Evolutionary conservation across 2,113 vertebrate genomes (phyloP).

Genomic region (Brachypodius melanocephalos): DNA sequence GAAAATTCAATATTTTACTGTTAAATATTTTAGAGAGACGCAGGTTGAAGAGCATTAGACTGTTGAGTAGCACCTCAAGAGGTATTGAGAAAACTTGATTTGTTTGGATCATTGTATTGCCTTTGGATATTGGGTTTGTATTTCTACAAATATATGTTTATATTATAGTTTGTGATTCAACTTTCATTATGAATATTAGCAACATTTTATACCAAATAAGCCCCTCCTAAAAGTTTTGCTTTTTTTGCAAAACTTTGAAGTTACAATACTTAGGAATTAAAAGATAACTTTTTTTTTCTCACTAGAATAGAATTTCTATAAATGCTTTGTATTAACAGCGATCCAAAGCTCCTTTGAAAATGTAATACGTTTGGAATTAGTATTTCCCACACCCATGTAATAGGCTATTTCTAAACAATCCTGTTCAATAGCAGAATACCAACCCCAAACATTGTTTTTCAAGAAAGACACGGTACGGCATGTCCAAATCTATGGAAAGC

Average conservation of each 20-base stretch:
- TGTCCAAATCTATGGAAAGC: neutral
- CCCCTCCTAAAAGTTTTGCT: neutral
- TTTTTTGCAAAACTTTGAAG: neutral
- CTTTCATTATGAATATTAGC: neutral
- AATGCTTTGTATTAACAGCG: slow-evolving; percentile 17
- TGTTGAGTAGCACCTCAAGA: neutral
- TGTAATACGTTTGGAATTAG: slow-evolving; percentile 1
- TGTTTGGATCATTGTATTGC: neutral
- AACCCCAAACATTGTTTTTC: neutral
- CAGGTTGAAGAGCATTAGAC: neutral
- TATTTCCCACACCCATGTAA: slow-evolving; percentile 8
- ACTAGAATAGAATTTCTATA: slow-evolving; percentile 52
- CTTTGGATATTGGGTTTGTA: neutral
- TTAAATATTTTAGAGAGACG: neutral
- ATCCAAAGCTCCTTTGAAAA: slow-evolving; percentile 24
- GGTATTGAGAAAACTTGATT: neutral
- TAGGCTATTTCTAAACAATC: slow-evolving; percentile 16
- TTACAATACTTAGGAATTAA: neutral
- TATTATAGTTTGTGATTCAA: too few species aligned
- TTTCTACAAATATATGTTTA: too few species aligned
- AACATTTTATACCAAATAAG: neutral
- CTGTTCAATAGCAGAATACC: neutral
- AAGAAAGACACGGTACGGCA: neutral
- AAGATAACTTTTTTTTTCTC: slow-evolving; percentile 17
- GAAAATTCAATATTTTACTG: neutral